A percentile compares a stretch with the other conserved stretches of the same genome.
These are phyloP conservation scores for Whitmania pigra DNA, from an alignment of 1,140 invertebrate genomes.

Conservation along the genomic window DNA sequence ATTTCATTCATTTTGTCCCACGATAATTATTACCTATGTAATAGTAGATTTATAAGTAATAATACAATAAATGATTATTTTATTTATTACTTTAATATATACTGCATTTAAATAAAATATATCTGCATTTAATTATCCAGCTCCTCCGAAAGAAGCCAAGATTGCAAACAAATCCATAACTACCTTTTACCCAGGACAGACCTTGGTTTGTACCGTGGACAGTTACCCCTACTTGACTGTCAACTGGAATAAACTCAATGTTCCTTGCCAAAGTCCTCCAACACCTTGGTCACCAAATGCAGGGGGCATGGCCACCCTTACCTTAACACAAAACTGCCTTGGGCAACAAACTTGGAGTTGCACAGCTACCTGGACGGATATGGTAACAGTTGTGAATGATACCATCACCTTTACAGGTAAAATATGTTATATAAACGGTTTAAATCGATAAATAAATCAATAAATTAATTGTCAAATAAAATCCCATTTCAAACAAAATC, in stretches of 20 bases:
- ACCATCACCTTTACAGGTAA: constrained; percentile 3
- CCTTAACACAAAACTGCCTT: not conserved
- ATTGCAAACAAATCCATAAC: not conserved
- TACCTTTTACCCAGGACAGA: not conserved
- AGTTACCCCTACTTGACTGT: not conserved
- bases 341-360: constrained; percentile 2
- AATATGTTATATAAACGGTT: too few species aligned
- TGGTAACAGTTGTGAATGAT: not conserved
- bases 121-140: not conserved
- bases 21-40: too few species aligned
- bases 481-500: too few species aligned
- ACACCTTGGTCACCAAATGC: not conserved
- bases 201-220: not conserved
- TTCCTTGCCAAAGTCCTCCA: not conserved
- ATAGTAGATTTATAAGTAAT: too few species aligned
- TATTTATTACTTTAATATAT: too few species aligned
- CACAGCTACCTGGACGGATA: not conserved
- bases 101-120: not conserved
- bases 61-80: too few species aligned
- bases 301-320: not conserved
- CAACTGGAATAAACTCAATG: not conserved
- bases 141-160: not conserved
- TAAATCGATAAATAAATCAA: too few species aligned
- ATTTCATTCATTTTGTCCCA: not conserved
- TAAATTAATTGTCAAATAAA: too few species aligned